These are phyloP conservation scores for Allophyes oxyacanthae DNA, from an alignment of 2,888 invertebrate genomes.

Conservation along the genomic window DNA sequence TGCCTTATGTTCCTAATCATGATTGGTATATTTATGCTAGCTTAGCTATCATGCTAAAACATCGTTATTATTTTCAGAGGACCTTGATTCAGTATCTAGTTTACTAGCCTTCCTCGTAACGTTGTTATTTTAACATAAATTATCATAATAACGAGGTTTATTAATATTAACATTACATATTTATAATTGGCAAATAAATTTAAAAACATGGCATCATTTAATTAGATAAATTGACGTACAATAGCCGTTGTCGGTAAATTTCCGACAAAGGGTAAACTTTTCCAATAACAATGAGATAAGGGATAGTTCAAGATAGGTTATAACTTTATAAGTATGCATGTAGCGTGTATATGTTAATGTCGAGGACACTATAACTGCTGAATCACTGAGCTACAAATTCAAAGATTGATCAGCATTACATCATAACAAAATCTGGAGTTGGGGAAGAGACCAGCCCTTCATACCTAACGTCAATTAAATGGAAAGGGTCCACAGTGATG, in stretches of 20 bases:
- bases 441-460: too few species aligned
- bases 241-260: constrained; percentile 47
- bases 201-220: constrained; percentile 16
- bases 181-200: constrained; percentile 9
- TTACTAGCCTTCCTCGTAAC: constrained; percentile 8
- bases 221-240: constrained; percentile 28
- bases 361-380: constrained; percentile 59
- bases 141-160: constrained; percentile 12
- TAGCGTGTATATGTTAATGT: constrained; percentile 63
- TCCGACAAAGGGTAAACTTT: constrained; percentile 62
- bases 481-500: too few species aligned
- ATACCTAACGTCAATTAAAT: too few species aligned
- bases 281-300: constrained; percentile 62
- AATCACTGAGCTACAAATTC: too few species aligned
- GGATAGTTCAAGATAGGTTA: constrained; percentile 60
- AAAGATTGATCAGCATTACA: too few species aligned
- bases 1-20: too few species aligned
- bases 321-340: constrained; percentile 70
- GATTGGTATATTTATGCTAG: too few species aligned
- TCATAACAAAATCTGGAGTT: too few species aligned
- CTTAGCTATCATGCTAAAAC: too few species aligned
- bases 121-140: background rate
- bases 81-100: constrained; percentile 10
- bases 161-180: constrained; percentile 4
- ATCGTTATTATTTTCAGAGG: background rate